Base-by-base conservation (phyloP, 2,888 invertebrate genomes). In the Dryobota labecula region DNA sequence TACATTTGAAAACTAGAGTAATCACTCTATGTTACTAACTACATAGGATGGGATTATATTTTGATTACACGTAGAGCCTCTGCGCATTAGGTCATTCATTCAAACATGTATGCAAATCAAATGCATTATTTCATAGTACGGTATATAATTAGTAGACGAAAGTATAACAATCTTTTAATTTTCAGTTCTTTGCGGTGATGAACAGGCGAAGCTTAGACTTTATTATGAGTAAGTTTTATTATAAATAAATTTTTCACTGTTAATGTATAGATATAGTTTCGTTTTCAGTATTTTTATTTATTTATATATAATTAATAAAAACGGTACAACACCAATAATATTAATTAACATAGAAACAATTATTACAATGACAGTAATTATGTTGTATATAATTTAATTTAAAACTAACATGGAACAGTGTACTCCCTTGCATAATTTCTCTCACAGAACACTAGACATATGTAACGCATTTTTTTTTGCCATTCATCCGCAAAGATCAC, bases 161-260 rank as follows among this genome's bases (percentile, higher is more conserved):
- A 43, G 18, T 33, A 18, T 30, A 15, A 24, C 54, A 15, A 13
- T 56, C 1, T 67, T 53, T 61, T 13, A 63, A 43, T 78, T 91
- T 90, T 61, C 87, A 94, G 93, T 75, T 57, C 6, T 84, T 15
- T 87, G 90, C 53, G 81, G 70, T 9, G 86, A 88, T 18, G 87
- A 89, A n/a, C 86, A 89, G 65, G 89, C 93, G 0, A 92, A 91
- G 75, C 73, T 94, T 7, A 76, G 89, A 74, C 86, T 86, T 79
- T 89, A 87, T 78, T n/a, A 84, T 66, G 67, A 75, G 90, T 90
- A 86, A 86, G 88, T 78, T 27, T 18, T 24, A 18, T 36, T 43
- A 27, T 38, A 7, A 1, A 27, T 20, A 2, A 20, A 20, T 11
- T 15, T 60, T 60, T 15, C 5, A 30, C 8, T 49, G 1, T 47